A percentile compares a stretch with the other conserved stretches of the same genome.
These are phyloP conservation scores for Oligia strigilis DNA, from an alignment of 2,888 invertebrate species.

Conservation along the genomic window DNA sequence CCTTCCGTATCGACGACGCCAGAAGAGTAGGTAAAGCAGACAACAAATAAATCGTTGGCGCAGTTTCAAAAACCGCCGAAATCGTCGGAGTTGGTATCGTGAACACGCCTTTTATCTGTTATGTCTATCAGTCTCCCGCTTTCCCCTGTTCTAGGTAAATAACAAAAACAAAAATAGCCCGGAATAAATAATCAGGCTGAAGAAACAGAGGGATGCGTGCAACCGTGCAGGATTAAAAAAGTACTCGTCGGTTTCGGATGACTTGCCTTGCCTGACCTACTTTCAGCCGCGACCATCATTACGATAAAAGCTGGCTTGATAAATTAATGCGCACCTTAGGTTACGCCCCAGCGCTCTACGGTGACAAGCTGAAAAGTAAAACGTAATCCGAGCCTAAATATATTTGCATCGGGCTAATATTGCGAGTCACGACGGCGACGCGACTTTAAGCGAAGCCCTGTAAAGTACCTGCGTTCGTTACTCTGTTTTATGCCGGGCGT, in stretches of 20 bases:
- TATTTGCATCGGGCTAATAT: conserved; percentile 72
- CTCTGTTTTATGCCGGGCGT: conserved; percentile 79
- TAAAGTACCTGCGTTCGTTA: conserved; percentile 74
- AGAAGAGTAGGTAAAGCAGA: conserved; percentile 78
- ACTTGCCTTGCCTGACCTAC: conserved; percentile 74
- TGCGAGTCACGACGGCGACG: conserved; percentile 82
- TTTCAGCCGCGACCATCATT: conserved; percentile 74
- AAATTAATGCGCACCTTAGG: conserved; percentile 72
- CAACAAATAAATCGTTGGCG: conserved; percentile 88
- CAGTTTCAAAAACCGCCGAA: conserved; percentile 87
- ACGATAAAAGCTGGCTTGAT: conserved; percentile 77
- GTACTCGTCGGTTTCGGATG: conserved; percentile 72
- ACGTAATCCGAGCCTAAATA: conserved; percentile 72
- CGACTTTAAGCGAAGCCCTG: conserved; percentile 75
- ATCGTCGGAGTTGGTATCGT: conserved; percentile 81
- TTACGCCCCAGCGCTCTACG: conserved; percentile 50
- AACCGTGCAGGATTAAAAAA: conserved; percentile 75
- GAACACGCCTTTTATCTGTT: conserved; percentile 89
- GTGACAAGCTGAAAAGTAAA: conserved; percentile 60
- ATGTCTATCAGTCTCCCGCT: conserved; percentile 84
- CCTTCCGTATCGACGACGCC: conserved; percentile 81
- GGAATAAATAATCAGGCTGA: conserved; percentile 79
- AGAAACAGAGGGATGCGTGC: conserved; percentile 72
- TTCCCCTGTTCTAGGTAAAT: conserved; percentile 80
- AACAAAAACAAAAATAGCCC: conserved; percentile 73